Evolutionary conservation across 2,888 invertebrate genomes (phyloP).

Genomic region (Andricus quercusramuli): DNA sequence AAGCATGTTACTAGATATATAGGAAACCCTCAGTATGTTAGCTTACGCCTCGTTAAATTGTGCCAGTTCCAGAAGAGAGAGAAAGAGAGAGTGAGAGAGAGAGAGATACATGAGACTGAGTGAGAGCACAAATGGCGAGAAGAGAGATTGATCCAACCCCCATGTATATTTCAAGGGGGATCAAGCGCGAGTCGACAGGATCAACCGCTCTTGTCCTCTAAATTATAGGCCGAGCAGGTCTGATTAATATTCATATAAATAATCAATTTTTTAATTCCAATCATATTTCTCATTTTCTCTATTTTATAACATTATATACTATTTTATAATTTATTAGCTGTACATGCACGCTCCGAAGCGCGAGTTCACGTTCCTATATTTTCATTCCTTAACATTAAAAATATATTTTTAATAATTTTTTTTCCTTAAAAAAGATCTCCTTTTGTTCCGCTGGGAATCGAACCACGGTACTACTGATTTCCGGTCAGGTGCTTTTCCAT

Average conservation of each 20-base stretch:
- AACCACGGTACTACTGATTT: too few relatives aligned
- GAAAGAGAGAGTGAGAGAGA: not conserved
- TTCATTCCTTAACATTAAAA: too few relatives aligned
- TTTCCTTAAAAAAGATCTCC: too few relatives aligned
- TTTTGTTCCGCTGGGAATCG: too few relatives aligned
- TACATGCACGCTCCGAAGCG: too few relatives aligned
- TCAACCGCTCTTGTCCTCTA: not conserved
- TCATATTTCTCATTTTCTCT: not conserved
- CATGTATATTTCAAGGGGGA: not conserved
- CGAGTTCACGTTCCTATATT: too few relatives aligned
- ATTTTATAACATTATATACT: not conserved
- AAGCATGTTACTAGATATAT: not conserved
- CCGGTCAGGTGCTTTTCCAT: too few relatives aligned
- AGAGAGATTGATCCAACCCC: conserved; percentile 2
- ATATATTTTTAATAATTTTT: too few relatives aligned
- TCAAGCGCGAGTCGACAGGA: not conserved
- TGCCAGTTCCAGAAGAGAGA: not conserved
- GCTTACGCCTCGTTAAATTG: conserved; percentile 20
- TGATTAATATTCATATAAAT: not conserved
- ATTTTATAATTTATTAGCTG: too few relatives aligned
- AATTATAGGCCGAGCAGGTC: not conserved
- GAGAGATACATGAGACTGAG: not conserved
- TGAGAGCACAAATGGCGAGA: not conserved
- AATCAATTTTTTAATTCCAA: not conserved
- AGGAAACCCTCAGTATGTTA: not conserved